These are phyloP conservation scores for Mohoua ochrocephala DNA, from an alignment of 2,113 vertebrate genomes.

Conservation along the genomic window DNA sequence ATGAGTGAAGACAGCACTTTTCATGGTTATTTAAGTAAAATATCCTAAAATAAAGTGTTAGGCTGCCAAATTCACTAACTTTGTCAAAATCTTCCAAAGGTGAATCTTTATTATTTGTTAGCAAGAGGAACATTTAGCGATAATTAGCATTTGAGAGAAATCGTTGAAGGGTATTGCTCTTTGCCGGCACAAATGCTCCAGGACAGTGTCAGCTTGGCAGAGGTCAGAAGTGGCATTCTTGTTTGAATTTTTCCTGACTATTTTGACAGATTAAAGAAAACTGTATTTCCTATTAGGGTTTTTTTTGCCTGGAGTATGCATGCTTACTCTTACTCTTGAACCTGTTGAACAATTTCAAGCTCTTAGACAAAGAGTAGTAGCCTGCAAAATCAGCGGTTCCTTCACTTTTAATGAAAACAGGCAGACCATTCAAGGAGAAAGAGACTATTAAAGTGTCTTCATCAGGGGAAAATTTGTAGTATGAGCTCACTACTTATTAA, in stretches of 20 bases:
- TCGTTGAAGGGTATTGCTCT: not conserved
- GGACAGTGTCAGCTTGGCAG: not conserved
- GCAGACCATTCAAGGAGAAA: not conserved
- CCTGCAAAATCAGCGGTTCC: not conserved
- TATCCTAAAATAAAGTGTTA: not conserved
- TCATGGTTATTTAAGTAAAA: not conserved
- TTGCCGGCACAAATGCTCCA: not conserved
- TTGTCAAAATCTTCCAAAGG: not conserved
- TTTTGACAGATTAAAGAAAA: not conserved
- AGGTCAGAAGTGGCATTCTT: not conserved
- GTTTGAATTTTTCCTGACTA: not conserved
- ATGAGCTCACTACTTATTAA: slow-evolving; percentile 9
- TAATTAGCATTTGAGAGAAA: not conserved
- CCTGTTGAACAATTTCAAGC: not conserved
- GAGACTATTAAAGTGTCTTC: slow-evolving; percentile 15
- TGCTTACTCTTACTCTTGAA: not conserved
- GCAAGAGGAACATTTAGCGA: not conserved
- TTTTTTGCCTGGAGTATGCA: not conserved
- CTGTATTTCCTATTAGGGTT: not conserved
- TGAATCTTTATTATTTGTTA: not conserved
- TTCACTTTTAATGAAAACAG: not conserved
- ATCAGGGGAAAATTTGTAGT: slow-evolving; percentile 7
- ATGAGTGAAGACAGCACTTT: not conserved
- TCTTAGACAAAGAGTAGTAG: not conserved
- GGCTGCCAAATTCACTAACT: not conserved